A percentile compares a stretch with the other conserved stretches of the same genome.
Evolutionary conservation across 2,888 invertebrate genomes (phyloP).

Genomic region (Agriopis marginaria): DNA sequence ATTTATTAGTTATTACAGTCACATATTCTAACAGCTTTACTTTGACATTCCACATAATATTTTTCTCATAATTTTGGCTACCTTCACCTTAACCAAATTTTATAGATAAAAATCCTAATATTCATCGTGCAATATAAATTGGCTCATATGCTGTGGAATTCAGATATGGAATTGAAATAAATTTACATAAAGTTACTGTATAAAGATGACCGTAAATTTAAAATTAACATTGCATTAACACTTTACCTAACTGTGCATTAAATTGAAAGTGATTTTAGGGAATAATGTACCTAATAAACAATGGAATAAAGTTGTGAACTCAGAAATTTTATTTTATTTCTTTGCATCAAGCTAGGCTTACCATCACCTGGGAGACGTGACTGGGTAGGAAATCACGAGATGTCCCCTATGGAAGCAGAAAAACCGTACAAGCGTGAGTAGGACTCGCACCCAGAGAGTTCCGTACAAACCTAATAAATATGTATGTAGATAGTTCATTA

Average conservation of each 20-base stretch:
- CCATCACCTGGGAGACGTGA: background rate
- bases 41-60: no score
- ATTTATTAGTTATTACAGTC: no score
- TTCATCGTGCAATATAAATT: conserved; percentile 8
- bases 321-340: conserved; percentile 11
- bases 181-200: conserved; percentile 6
- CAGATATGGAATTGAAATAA: conserved; percentile 23
- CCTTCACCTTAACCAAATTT: conserved; percentile 21
- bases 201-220: conserved; percentile 17
- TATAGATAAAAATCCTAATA: conserved; percentile 36
- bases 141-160: conserved; percentile 16
- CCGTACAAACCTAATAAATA: no score
- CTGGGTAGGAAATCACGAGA: background rate
- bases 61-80: background rate
- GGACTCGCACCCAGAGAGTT: no score
- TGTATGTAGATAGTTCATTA: no score
- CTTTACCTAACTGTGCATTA: conserved; percentile 66
- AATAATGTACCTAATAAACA: conserved; percentile 57
- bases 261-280: conserved; percentile 65
- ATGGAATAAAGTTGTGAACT: conserved; percentile 46
- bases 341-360: background rate
- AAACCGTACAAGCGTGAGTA: no score
- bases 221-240: conserved; percentile 33
- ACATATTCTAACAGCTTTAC: no score
- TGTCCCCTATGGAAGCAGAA: no score